Conservation (phyloP, 2,888 invertebrate genomes). For the Oxyteleia sp. region DNA sequence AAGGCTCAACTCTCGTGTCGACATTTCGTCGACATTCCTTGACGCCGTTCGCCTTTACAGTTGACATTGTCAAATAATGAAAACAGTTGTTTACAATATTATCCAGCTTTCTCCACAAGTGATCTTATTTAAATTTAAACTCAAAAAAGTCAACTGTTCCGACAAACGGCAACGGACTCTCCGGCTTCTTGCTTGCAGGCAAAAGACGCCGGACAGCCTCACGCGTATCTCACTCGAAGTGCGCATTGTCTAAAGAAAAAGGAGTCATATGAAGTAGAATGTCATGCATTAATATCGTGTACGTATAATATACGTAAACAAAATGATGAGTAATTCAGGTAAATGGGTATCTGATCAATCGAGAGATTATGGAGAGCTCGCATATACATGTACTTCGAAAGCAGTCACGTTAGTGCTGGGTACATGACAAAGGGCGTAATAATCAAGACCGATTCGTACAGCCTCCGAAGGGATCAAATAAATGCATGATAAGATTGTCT, state of each 20-base stretch:
- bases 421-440: constrained; percentile 73
- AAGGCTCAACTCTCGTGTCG: constrained; percentile 72
- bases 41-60: constrained; percentile 61
- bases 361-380: constrained; percentile 73
- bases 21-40: constrained; percentile 56
- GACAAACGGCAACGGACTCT: constrained; percentile 55
- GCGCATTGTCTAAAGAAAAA: constrained; percentile 73
- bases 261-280: constrained; percentile 72
- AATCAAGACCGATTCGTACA: constrained; percentile 71
- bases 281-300: constrained; percentile 74
- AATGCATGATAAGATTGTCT: constrained; percentile 63
- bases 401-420: constrained; percentile 75
- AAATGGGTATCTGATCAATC: constrained; percentile 72
- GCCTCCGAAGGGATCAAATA: constrained; percentile 68
- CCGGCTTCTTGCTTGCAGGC: constrained; percentile 73
- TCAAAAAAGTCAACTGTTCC: constrained; percentile 28
- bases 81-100: background rate
- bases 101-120: background rate
- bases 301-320: constrained; percentile 73
- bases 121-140: background rate
- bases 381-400: constrained; percentile 74
- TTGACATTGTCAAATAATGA: constrained; percentile 5
- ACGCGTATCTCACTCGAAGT: constrained; percentile 64
- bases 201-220: constrained; percentile 70
- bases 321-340: constrained; percentile 73